Conservation (phyloP, 2,113 vertebrate species). For the Cottus gobio region DNA sequence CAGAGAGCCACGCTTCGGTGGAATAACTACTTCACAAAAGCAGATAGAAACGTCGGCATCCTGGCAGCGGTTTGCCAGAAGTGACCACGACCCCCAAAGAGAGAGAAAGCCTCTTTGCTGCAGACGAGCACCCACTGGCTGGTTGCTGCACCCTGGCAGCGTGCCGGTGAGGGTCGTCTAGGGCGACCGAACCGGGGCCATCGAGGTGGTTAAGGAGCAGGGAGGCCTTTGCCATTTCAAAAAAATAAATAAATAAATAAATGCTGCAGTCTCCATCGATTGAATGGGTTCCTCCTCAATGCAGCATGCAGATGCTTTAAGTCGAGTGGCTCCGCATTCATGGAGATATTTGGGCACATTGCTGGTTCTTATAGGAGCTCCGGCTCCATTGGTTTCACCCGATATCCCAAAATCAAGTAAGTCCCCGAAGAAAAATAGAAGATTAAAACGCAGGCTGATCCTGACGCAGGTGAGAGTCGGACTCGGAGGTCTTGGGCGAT, state of each 20-base stretch:
- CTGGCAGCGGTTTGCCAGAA: neutral
- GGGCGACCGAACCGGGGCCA: conserved; percentile 26
- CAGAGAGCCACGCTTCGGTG: neutral
- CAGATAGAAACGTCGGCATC: neutral
- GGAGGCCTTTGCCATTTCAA: conserved; percentile 33
- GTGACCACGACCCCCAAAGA: neutral
- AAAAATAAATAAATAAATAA: neutral
- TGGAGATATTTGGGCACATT: neutral
- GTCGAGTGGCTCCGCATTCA: neutral
- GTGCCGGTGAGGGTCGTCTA: conserved; percentile 16
- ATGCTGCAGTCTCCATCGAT: neutral
- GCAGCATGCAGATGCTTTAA: neutral
- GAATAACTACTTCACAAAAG: neutral
- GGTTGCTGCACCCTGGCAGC: conserved; percentile 31
- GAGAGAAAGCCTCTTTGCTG: conserved; percentile 23
- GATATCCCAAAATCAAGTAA: neutral
- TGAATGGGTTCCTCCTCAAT: conserved; percentile 23
- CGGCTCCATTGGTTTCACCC: neutral
- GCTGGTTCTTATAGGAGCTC: neutral
- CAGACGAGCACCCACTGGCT: conserved; percentile 31
- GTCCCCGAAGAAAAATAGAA: neutral
- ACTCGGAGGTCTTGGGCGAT: conserved; percentile 19
- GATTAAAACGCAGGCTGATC: conserved; percentile 9
- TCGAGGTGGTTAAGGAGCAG: neutral
- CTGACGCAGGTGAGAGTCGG: neutral